Base-by-base conservation (phyloP, 2,888 invertebrate species). In the Cremastinae sp. region DNA sequence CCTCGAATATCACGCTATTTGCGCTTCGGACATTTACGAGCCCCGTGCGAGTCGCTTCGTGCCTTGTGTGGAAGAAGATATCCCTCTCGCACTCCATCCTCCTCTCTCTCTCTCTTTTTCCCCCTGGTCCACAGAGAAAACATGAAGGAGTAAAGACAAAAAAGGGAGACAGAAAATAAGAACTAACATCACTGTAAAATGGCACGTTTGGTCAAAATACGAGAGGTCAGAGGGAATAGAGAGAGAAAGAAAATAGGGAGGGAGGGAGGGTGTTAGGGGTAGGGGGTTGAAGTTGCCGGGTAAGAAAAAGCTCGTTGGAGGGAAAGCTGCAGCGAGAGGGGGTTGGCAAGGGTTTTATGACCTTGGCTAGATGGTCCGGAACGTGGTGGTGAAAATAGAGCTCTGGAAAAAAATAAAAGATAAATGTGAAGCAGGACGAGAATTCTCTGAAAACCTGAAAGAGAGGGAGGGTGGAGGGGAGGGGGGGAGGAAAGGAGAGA, bases 301-400 rank as follows among this genome's bases (percentile, higher is more conserved):
- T 16, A 61, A 56, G 41, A 64, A 58, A 71, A 47, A 38, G 49
- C 3, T n/a, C 41, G 41, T 41, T n/a, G 49, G 47, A 38, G 78
- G 62, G 62, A 64, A 72, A 71, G 14, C 65, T 36, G 62, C 72
- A 45, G 54, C 73, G 62, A 69, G 61, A 61, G 69, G 64, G 81
- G 79, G 81, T 78, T 72, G 80, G 78, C 78, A 78, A 80, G 78
- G 83, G 83, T 85, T 88, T 88, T 87, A 87, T 85, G 82, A 80
- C 78, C 79, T 68, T 56, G 75, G 80, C 81, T 85, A 83, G 85
- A 85, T 84, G 84, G 82, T 80, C 83, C 81, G 82, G 83, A 86
- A 87, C 84, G 82, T 74, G 82, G 81, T 78, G 69, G 80, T 65
- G 74, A 84, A 85, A 85, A 84, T 85, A 85, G 85, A 85, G 64